phyloP scores from a whole-genome alignment of 2,797 vertebrate genomes.

The Columba guinea region DNA sequence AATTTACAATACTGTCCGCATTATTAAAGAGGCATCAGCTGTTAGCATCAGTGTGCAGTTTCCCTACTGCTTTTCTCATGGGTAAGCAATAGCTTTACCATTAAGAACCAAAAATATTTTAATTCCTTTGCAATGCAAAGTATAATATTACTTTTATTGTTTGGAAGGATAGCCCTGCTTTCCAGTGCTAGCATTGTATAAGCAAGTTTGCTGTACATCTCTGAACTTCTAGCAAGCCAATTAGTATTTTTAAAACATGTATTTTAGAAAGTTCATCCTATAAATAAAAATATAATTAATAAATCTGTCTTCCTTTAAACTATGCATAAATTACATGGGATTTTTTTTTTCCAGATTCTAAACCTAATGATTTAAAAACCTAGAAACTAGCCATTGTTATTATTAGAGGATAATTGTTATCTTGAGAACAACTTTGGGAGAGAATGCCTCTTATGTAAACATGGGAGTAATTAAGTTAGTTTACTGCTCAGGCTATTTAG shows the following conservation, averaged over 20 bases:
- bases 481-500: not conserved
- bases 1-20: not conserved
- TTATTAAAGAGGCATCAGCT: not conserved
- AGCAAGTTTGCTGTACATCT: not conserved
- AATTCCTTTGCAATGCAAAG: not conserved
- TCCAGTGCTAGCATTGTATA: not conserved
- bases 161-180: conserved; percentile 3
- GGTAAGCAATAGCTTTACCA: not conserved
- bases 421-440: not conserved
- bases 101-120: not conserved
- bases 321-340: not conserved
- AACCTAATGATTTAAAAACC: not conserved
- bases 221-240: not conserved
- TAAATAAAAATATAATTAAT: not conserved
- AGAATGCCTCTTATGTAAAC: not conserved
- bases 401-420: not conserved
- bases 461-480: not conserved
- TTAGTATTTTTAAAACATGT: not conserved
- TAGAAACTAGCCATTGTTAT: not conserved
- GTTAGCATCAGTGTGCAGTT: not conserved
- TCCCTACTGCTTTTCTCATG: not conserved
- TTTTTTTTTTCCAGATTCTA: not conserved
- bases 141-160: not conserved
- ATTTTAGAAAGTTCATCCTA: not conserved
- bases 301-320: not conserved